Evolutionary conservation across 2,797 vertebrate genomes (phyloP), one percentile per base, ranked within the genome.

Genomic region (Graptemys geographica): DNA sequence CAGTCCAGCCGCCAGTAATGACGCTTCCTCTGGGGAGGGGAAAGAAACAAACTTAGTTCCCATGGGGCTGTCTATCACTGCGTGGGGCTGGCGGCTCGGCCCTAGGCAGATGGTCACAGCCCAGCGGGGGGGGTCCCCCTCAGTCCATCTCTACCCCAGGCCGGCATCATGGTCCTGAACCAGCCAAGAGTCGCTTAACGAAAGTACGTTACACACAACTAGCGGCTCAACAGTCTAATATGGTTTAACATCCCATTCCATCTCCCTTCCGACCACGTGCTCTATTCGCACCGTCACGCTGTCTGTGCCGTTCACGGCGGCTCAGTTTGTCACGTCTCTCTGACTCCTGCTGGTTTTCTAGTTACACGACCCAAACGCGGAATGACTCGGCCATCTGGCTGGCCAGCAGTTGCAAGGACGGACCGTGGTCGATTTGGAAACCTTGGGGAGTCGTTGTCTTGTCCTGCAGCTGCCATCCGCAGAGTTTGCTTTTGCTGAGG

Each of bases 1-100:
- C 99, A 99, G 97, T 99, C 99, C 96, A 99, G 98, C 53, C 99
- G 98, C 99, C 99, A 99, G 92, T 99, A 99, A 97, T 99, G 99
- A 95, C 98, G 98, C 96, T 99, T 99, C 97, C 99, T 99, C 99
- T 99, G 98, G 97, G 94, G 84, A 81, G 25, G 59, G 1, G 57
- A 37, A 4, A 91, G 55, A 84, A 69, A 78, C 33, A 18, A 80
- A 1, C n/a, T 72, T 72, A 5, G 12, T 37, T 28, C n/a, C 37
- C 8, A 5, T 8, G 15, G 15, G 12, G 59, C 31, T 62, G 59
- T n/a, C 59, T 33, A 6, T 5, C 57, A 62, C 15, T 31, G 59
- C 18, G 2, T 69, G 62, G 33, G 33, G 59, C 33, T 19, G 59
- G 59, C 8, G 4, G 59, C 33, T 37, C 25, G 2, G 19, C 79